Base-by-base conservation (phyloP, 2,888 invertebrate genomes). In the Dioctria linearis region DNA sequence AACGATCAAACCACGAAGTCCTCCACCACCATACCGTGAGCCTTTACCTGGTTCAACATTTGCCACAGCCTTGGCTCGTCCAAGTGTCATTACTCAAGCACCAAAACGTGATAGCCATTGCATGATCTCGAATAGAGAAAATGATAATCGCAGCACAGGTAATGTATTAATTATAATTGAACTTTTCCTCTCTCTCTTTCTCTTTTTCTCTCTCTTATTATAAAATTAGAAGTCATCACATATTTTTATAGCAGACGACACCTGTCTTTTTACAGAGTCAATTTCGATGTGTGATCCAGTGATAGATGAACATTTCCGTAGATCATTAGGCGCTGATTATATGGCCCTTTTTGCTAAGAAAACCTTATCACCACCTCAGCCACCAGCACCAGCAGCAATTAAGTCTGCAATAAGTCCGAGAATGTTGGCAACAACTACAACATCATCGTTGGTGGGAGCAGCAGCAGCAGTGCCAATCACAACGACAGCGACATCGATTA, bases 291-390 rank as follows among this genome's bases (percentile, higher is more conserved):
- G 95, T 89, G 97, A 97, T 89, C 95, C 96, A 9, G 96, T 95
- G 80, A 97, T 98, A 86, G 98, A 98, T 89, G 98, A 98, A 87
- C 98, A 98, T 90, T 98, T 98, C 90, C 92, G 97, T 80, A 93
- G 97, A 82, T 97, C 97, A 1, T 91, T 98, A 83, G 97, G 97
- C 80, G 93, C 94, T 84, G 93, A 95, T 87, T 95, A 95, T 90
- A 92, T 93, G 88, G 92, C 91, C 82, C 89, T 95, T 71, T 93
- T 94, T 87, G 91, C 92, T 85, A 93, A 92, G 73, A 87, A 87
- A 49, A 65, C 79, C 40, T 90, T 78, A 90, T 90, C 87, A 90
- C 90, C 84, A 42, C 75, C 75, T 54, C 79, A 73, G 43, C 78
- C 80, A 57, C 25, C 25, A 25, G 25, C 25, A 25, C 25, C 25